Conservation (phyloP, 2,113 vertebrate species). For the Climacteris rufus region DNA sequence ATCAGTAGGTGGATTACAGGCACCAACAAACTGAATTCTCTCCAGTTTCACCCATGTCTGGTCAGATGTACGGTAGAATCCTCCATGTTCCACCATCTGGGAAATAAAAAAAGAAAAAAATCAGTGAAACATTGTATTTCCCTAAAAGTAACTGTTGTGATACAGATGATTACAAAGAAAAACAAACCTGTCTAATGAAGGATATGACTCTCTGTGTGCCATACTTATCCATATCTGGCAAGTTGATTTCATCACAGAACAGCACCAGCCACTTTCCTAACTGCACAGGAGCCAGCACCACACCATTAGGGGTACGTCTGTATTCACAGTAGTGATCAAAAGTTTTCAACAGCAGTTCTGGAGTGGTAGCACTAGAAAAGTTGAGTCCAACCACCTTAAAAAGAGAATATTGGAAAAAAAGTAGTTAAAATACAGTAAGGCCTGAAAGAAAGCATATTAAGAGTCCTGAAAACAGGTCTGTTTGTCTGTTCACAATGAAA, state of each 20-base stretch:
- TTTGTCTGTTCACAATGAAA: neutral
- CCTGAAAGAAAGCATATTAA: neutral
- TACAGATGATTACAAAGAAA: neutral
- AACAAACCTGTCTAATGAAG: conserved; percentile 92
- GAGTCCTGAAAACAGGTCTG: neutral
- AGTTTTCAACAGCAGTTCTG: conserved; percentile 94
- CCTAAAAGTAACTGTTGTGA: neutral
- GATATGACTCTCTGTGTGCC: conserved; percentile 98
- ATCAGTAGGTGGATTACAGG: conserved; percentile 97
- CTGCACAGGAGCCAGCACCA: conserved; percentile 94
- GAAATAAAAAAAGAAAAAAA: neutral
- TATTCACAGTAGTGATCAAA: conserved; percentile 99
- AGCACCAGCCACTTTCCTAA: conserved; percentile 97
- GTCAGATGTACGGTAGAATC: conserved; percentile 96
- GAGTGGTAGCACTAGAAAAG: conserved; percentile 97
- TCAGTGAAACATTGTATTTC: neutral
- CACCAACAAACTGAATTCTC: conserved; percentile 97
- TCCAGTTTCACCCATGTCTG: conserved; percentile 98
- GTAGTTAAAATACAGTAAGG: neutral
- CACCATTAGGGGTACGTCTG: conserved; percentile 91
- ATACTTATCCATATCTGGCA: conserved; percentile 99
- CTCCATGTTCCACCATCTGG: conserved; percentile 98
- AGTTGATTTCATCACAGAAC: conserved; percentile 98
- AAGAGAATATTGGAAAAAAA: neutral
- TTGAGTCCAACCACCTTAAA: conserved; percentile 95